Percentiles rank a stretch among this genome's conserved stretches.
Conservation (phyloP, 2,888 invertebrate genomes). For the Lasioglossum marginatum region DNA sequence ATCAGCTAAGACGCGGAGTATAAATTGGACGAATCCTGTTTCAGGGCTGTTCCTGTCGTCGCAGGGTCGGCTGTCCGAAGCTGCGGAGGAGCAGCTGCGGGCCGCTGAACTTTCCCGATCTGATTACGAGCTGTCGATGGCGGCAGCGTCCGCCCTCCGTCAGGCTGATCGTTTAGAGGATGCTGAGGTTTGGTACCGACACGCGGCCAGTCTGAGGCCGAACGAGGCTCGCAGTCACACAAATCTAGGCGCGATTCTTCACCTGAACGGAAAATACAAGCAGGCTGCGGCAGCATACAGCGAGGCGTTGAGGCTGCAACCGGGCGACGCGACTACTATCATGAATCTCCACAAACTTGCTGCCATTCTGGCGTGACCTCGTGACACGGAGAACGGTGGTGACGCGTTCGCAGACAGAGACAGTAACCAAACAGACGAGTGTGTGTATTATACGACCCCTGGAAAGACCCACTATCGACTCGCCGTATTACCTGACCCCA, state of each 20-base stretch:
- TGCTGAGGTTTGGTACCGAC: conserved; percentile 95
- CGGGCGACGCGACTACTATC: conserved; percentile 94
- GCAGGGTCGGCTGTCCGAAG: conserved; percentile 91
- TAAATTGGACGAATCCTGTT: not conserved
- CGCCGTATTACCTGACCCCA: conserved; percentile 63
- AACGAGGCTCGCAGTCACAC: conserved; percentile 96
- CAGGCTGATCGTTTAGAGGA: conserved; percentile 92
- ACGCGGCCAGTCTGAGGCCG: conserved; percentile 86
- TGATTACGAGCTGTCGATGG: conserved; percentile 94
- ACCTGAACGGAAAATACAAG: conserved; percentile 95
- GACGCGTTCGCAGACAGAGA: conserved; percentile 5
- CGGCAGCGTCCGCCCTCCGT: conserved; percentile 94
- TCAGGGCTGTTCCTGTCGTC: conserved; percentile 95
- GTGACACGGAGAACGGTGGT: conserved; percentile 18
- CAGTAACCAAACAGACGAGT: conserved; percentile 33
- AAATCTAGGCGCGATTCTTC: conserved; percentile 97
- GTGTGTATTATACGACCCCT: conserved; percentile 60
- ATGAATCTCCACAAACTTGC: conserved; percentile 93
- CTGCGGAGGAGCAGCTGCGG: conserved; percentile 91
- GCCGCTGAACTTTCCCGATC: conserved; percentile 92
- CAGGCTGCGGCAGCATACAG: conserved; percentile 95
- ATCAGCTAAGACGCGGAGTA: not conserved
- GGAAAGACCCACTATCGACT: conserved; percentile 58
- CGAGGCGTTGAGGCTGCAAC: conserved; percentile 93
- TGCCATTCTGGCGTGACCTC: conserved; percentile 86